Base-by-base conservation (phyloP, 2,113 vertebrate genomes). In the Nymphicus hollandicus region DNA sequence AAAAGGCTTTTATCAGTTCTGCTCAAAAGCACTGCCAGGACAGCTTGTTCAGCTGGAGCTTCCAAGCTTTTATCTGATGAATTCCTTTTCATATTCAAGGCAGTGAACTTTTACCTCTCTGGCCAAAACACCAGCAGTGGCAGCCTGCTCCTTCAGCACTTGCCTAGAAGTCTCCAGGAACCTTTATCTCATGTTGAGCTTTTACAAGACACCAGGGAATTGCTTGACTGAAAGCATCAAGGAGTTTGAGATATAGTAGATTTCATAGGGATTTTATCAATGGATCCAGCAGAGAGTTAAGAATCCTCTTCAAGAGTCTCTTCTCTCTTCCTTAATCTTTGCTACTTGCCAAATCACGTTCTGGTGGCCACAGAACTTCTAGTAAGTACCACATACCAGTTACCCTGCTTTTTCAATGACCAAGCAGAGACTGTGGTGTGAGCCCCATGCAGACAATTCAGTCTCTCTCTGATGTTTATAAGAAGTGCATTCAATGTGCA, bases 241-340 rank as follows among this genome's bases (percentile, higher is more conserved):
- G 89, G 94, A 83, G 81, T 92, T 77, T 6, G 11, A 86, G 49
- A 27, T 4, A 58, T 22, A 83, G 85, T 22, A 93, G 78, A 95
- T 89, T 96, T 97, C 95, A 96, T 4, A 95, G 52, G 66, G 53
- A 82, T 89, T 92, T 95, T 60, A 95, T 95, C 96, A 96, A 91
- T 88, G 79, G 79, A 94, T 35, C 87, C 91, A 91, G 60, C 76
- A 95, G 96, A 95, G 96, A 95, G 91, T 31, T 95, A 95, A 87
- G 78, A 83, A 93, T 63, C 39, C 81, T 86, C 89, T 96, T 95
- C 43, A 94, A 95, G 73, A 80, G 89, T 27, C 68, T 60, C 23
- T 79, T 70, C 73, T 76, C 82, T 91, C 44, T 82, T 91, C 68
- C 93, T 81, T 94, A 92, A 92, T 94, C 86, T 94, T 76, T 89